Evolutionary conservation across 2,888 invertebrate genomes (phyloP).

Genomic region (Sericinus montela): DNA sequence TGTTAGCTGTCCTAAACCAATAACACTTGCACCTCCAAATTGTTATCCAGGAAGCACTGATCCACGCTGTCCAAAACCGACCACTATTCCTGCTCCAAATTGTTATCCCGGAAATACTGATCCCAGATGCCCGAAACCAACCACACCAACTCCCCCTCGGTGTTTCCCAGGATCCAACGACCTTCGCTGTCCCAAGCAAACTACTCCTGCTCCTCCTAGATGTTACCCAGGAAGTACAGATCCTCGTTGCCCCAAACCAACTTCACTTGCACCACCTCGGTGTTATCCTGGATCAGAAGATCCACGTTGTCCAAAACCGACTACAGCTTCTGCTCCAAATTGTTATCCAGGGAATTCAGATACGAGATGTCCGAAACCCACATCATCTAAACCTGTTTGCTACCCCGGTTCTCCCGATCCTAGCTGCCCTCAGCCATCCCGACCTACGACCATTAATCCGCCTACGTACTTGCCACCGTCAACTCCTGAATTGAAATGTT

Average conservation of each 20-base stretch:
- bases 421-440: no score
- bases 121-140: conserved; percentile 39
- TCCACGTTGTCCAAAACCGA: conserved; percentile 30
- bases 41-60: conserved; percentile 25
- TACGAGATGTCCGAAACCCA: no score
- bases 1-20: conserved; percentile 39
- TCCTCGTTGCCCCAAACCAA: conserved; percentile 34
- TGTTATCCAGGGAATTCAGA: no score
- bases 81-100: conserved; percentile 23
- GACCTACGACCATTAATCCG: no score
- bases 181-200: conserved; percentile 32
- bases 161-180: conserved; percentile 29
- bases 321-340: conserved; percentile 10
- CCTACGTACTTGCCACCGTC: no score
- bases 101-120: conserved; percentile 34
- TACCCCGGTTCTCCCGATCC: no score
- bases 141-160: conserved; percentile 29
- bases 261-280: conserved; percentile 16
- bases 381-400: no score
- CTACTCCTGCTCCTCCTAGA: background rate
- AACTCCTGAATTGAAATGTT: no score
- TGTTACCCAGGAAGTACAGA: background rate
- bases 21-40: conserved; percentile 26
- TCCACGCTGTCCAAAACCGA: conserved; percentile 25
- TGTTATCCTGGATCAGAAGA: conserved; percentile 43